Percentiles rank a stretch among this genome's conserved stretches.
phyloP scores from a whole-genome alignment of 2,888 invertebrate species.

The Scelioninae gen. 1 region DNA sequence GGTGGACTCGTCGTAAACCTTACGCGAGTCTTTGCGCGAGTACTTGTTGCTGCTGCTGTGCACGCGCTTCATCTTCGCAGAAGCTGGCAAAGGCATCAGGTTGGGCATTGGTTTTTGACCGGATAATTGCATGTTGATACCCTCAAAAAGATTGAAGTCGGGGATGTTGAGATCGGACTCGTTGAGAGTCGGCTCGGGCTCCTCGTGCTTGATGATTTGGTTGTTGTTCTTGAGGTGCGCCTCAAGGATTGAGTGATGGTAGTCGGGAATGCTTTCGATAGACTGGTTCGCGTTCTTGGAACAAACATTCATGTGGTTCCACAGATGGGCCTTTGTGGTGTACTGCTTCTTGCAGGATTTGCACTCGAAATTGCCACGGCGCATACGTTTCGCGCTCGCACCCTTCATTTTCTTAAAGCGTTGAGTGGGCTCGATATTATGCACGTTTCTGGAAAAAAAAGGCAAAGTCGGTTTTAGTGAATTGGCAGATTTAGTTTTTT shows the following conservation, averaged over 20 bases:
- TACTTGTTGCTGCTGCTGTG: slow-evolving; percentile 77
- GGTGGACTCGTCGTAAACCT: slow-evolving; percentile 85
- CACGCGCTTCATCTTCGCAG: slow-evolving; percentile 71
- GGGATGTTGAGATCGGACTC: slow-evolving; percentile 82
- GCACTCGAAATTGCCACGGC: slow-evolving; percentile 80
- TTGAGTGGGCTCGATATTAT: slow-evolving; percentile 76
- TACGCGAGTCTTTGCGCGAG: slow-evolving; percentile 84
- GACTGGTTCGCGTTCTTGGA: slow-evolving; percentile 68
- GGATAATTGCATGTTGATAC: slow-evolving; percentile 82
- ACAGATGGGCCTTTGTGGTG: slow-evolving; percentile 79
- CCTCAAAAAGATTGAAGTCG: slow-evolving; percentile 83
- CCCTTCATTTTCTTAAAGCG: slow-evolving; percentile 69
- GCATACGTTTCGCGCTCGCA: slow-evolving; percentile 56
- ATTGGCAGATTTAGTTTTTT: no score
- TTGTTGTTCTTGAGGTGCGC: slow-evolving; percentile 81
- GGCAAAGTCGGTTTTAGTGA: no score
- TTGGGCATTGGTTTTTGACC: slow-evolving; percentile 82
- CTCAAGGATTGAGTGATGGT: slow-evolving; percentile 78
- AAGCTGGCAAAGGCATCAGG: slow-evolving; percentile 78
- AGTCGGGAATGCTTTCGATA: slow-evolving; percentile 30
- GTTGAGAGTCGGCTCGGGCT: slow-evolving; percentile 67
- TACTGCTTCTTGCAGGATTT: slow-evolving; percentile 81
- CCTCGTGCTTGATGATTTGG: slow-evolving; percentile 78
- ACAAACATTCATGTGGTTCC: slow-evolving; percentile 81
- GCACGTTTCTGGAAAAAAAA: slow-evolving; percentile 75